Conservation (phyloP, 1,140 invertebrate genomes). For the Drosophila takahashii region DNA sequence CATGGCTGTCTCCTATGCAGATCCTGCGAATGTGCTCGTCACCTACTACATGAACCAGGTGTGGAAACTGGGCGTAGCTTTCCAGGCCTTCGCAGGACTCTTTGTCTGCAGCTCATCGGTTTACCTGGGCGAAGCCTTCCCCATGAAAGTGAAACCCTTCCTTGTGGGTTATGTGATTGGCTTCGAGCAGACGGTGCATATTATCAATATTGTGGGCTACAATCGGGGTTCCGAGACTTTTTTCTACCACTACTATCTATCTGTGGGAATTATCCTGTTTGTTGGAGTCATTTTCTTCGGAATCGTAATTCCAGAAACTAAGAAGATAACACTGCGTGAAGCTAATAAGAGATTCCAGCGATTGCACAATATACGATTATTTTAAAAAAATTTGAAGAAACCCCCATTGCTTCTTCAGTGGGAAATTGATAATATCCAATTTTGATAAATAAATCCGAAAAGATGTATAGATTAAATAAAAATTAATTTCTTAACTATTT, state of each 20-base stretch:
- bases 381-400: too few species aligned
- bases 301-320: conserved; percentile 56
- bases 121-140: conserved; percentile 71
- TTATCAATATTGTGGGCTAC: conserved; percentile 58
- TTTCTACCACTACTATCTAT: conserved; percentile 55
- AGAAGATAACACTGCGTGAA: conserved; percentile 47
- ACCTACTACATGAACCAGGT: conserved; percentile 51
- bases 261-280: conserved; percentile 59
- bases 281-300: conserved; percentile 42
- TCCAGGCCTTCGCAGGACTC: conserved; percentile 69
- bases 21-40: neutral
- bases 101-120: conserved; percentile 55
- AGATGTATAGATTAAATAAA: neutral
- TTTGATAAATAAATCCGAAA: neutral
- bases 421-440: too few species aligned
- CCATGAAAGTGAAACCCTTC: conserved; percentile 56
- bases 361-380: conserved; percentile 28
- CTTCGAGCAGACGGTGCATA: conserved; percentile 62
- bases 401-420: too few species aligned
- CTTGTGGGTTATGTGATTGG: conserved; percentile 49
- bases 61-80: conserved; percentile 45
- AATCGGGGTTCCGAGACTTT: neutral
- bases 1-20: conserved; percentile 57
- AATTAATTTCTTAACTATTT: too few species aligned
- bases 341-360: conserved; percentile 46